Conservation (phyloP, 1,140 invertebrate genomes). For the Heliconius himera region DNA sequence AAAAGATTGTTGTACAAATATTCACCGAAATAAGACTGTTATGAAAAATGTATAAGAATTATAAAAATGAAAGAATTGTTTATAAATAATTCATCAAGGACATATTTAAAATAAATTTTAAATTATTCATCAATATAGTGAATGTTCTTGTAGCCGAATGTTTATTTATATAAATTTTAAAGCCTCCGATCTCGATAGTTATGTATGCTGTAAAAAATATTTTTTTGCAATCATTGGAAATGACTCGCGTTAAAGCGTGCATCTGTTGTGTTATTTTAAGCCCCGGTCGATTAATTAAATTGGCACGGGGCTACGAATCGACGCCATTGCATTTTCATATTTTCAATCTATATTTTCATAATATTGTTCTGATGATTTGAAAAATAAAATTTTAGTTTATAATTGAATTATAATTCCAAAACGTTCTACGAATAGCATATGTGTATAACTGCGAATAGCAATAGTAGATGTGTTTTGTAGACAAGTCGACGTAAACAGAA, state of each 20-base stretch:
- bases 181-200: neutral
- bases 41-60: neutral
- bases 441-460: neutral
- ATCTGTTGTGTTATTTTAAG: constrained; percentile 14
- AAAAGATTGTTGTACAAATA: constrained; percentile 4
- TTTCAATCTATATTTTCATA: constrained; percentile 10
- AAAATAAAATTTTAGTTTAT: neutral
- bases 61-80: neutral
- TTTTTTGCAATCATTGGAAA: constrained; percentile 3
- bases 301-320: constrained; percentile 9
- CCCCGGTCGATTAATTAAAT: constrained; percentile 7
- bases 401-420: constrained; percentile 25
- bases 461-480: constrained; percentile 31
- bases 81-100: neutral
- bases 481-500: constrained; percentile 28
- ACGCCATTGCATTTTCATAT: constrained; percentile 11
- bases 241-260: constrained; percentile 11
- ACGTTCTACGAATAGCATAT: constrained; percentile 17
- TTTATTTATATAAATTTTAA: neutral
- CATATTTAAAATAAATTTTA: neutral
- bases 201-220: neutral
- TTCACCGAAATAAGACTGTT: neutral
- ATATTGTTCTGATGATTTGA: neutral
- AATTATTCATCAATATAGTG: neutral
- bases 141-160: neutral